Base-by-base conservation (phyloP, 2,797 vertebrate genomes). In the Amphiprion clarkii region DNA sequence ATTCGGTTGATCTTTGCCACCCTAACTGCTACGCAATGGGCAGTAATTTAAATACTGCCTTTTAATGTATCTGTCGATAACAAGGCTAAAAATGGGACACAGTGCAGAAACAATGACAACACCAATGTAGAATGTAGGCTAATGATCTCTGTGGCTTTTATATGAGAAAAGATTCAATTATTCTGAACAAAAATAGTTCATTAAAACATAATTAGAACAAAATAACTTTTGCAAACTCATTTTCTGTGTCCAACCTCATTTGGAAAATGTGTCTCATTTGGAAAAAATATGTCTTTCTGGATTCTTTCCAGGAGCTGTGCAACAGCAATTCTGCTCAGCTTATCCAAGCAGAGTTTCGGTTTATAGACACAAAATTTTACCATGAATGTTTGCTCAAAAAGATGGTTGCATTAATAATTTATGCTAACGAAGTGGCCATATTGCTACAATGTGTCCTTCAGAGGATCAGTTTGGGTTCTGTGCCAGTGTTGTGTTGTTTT, bases 101-200 rank as follows among this genome's bases (percentile, higher is more conserved):
- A n/a, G 82, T 76, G 87, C 79, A 71, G 88, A 90, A 94, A 93
- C 87, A 90, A 88, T 92, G 85, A 90, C 87, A 85, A 88, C 75
- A 84, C 80, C 71, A 67, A 80, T 89, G 87, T 81, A 87, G 84
- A 93, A 93, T 93, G 88, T 94, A 91, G 90, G 91, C 89, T 95
- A 92, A 94, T 93, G 89, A 93, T 92, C 81, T 91, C 75, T 73
- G 85, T 88, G 79, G 84, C 84, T 92, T 90, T 87, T 91, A 85
- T 84, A 78, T 83, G 85, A 86, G 89, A 83, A 93, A 91, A 90
- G 84, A 92, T 93, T 94, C 84, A 94, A 93, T 93, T 93, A 94
- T 94, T 95, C 87, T 86, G 85, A 92, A 86, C 89, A 83, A 89
- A 95, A 95, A 93, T 93, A 93, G 90, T 91, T 92, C 88, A 94